phyloP scores from a whole-genome alignment of 2,888 invertebrate genomes.

The Lacanobia wlatinum region DNA sequence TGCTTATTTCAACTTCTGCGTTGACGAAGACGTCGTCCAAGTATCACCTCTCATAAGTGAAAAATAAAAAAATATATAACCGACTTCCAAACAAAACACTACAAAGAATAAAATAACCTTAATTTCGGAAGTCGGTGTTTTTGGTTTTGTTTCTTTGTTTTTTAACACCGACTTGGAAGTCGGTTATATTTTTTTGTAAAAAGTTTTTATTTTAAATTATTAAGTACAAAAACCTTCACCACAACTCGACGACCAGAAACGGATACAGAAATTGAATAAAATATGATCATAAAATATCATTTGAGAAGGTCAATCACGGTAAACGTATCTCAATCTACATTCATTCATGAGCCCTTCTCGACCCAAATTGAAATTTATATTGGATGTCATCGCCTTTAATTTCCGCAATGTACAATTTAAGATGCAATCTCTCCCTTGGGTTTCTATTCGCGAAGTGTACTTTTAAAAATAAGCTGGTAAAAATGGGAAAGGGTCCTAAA shows the following conservation, averaged over 20 bases:
- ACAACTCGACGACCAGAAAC: slow-evolving; percentile 12
- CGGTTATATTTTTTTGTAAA: no score
- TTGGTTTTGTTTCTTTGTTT: no score
- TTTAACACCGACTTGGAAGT: no score
- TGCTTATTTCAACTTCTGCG: no score
- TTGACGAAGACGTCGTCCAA: no score
- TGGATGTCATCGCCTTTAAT: slow-evolving; percentile 85
- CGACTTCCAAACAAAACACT: no score
- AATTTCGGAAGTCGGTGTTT: no score
- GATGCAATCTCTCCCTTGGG: slow-evolving; percentile 85
- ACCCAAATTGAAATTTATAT: slow-evolving; percentile 88
- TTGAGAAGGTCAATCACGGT: slow-evolving; percentile 65
- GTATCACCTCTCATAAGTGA: no score
- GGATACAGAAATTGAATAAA: slow-evolving; percentile 52
- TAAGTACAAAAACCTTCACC: slow-evolving; percentile 12
- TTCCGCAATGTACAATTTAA: slow-evolving; percentile 87
- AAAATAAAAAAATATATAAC: no score
- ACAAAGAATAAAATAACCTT: no score
- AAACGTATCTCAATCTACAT: slow-evolving; percentile 72
- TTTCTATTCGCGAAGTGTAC: slow-evolving; percentile 77
- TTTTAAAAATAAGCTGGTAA: slow-evolving; percentile 60
- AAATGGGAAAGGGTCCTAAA: slow-evolving; percentile 55
- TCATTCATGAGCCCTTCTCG: slow-evolving; percentile 79
- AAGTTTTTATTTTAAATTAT: background rate
- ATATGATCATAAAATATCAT: slow-evolving; percentile 60